phyloP scores from a whole-genome alignment of 2,888 invertebrate species.

The Fragum fragum region DNA sequence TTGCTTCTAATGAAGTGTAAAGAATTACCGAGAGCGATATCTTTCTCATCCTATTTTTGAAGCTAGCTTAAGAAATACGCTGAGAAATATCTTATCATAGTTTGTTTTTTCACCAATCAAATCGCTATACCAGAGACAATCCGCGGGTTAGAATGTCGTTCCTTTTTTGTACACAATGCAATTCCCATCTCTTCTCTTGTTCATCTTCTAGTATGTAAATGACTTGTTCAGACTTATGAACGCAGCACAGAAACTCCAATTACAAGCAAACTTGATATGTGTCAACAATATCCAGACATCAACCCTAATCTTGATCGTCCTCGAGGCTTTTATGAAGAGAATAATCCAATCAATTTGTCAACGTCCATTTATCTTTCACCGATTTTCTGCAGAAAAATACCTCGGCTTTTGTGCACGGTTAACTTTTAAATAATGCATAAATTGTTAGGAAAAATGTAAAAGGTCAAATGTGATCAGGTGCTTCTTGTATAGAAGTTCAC shows the following conservation, averaged over 20 bases:
- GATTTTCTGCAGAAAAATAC: conserved; percentile 42
- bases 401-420: conserved; percentile 44
- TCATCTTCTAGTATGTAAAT: too few relatives aligned
- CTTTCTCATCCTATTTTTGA: too few relatives aligned
- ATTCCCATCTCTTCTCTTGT: too few relatives aligned
- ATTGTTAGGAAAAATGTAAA: conserved; percentile 33
- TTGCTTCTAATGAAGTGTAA: too few relatives aligned
- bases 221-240: not conserved
- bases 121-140: too few relatives aligned
- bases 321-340: conserved; percentile 41
- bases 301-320: conserved; percentile 28
- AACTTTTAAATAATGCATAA: conserved; percentile 37
- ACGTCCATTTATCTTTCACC: conserved; percentile 57
- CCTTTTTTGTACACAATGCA: too few relatives aligned
- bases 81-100: too few relatives aligned
- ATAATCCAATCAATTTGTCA: conserved; percentile 53
- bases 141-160: too few relatives aligned
- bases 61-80: too few relatives aligned
- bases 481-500: conserved; percentile 39
- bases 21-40: too few relatives aligned
- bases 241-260: conserved; percentile 16
- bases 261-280: conserved; percentile 37
- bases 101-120: too few relatives aligned
- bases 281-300: conserved; percentile 28
- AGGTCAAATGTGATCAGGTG: conserved; percentile 53